Evolutionary conservation across 92 coral and sea anemone genomes (phyloP).

Genomic region (Parazoanthus atlanticus): DNA sequence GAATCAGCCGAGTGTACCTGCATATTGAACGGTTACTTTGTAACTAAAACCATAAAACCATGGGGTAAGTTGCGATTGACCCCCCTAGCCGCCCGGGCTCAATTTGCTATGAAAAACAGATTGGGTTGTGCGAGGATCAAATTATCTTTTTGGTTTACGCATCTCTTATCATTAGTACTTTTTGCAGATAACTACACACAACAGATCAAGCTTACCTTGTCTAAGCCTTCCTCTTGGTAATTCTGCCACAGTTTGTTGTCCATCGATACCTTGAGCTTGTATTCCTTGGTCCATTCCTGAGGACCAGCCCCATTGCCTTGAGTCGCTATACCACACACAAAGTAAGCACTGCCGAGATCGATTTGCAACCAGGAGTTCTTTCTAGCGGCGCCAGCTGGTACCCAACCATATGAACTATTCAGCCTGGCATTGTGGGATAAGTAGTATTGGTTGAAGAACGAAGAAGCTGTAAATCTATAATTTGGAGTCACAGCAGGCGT

Average conservation of each 20-base stretch:
- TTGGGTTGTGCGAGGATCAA: no score
- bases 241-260: neutral
- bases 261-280: neutral
- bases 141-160: no score
- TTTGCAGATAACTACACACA: neutral
- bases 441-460: neutral
- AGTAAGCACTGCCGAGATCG: neutral
- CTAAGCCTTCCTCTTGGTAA: neutral
- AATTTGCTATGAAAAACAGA: no score
- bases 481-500: neutral
- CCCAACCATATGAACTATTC: neutral
- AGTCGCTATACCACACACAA: neutral
- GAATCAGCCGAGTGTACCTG: no score
- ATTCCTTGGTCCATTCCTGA: neutral
- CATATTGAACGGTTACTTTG: no score
- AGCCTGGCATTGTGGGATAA: neutral
- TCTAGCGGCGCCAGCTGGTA: neutral
- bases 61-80: no score
- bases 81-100: no score
- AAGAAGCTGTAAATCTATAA: neutral
- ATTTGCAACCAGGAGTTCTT: neutral
- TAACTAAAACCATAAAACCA: no score
- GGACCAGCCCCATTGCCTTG: constrained; percentile 8
- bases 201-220: neutral
- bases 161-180: neutral